These are phyloP conservation scores for Syncerus caffer DNA, from an alignment of 2,797 vertebrate genomes.

Conservation along the genomic window DNA sequence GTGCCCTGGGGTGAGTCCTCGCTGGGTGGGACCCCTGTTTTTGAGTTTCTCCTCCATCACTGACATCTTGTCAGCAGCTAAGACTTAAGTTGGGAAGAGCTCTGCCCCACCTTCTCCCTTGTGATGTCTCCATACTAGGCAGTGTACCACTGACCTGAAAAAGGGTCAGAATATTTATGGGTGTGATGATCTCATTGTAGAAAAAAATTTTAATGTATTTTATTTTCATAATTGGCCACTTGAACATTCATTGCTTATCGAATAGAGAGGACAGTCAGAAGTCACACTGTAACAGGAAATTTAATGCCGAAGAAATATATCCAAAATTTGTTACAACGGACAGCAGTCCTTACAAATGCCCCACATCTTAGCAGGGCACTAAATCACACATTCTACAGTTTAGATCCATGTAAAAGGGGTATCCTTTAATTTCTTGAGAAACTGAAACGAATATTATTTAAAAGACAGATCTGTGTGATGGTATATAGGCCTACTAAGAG, in stretches of 20 bases:
- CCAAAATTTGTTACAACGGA: not conserved
- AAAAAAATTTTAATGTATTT: not conserved
- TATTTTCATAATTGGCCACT: constrained; percentile 11
- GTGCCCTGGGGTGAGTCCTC: not conserved
- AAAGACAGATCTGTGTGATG: not conserved
- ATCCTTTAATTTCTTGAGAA: constrained; percentile 34
- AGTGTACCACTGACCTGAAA: not conserved
- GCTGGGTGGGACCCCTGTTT: not conserved
- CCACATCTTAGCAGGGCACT: not conserved
- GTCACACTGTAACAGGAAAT: not conserved
- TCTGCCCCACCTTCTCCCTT: not conserved
- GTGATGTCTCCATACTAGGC: not conserved
- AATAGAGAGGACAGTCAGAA: not conserved
- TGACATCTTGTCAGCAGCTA: not conserved
- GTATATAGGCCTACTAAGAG: not conserved
- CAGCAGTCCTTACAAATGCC: not conserved
- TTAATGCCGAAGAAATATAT: not conserved
- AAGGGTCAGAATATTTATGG: not conserved
- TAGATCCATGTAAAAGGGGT: not conserved
- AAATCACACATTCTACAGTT: not conserved
- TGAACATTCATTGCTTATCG: constrained; percentile 1
- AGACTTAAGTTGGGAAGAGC: not conserved
- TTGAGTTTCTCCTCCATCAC: not conserved
- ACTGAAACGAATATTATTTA: not conserved
- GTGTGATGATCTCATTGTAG: not conserved